Conservation (phyloP, 2,113 vertebrate species). For the Odontesthes bonariensis region DNA sequence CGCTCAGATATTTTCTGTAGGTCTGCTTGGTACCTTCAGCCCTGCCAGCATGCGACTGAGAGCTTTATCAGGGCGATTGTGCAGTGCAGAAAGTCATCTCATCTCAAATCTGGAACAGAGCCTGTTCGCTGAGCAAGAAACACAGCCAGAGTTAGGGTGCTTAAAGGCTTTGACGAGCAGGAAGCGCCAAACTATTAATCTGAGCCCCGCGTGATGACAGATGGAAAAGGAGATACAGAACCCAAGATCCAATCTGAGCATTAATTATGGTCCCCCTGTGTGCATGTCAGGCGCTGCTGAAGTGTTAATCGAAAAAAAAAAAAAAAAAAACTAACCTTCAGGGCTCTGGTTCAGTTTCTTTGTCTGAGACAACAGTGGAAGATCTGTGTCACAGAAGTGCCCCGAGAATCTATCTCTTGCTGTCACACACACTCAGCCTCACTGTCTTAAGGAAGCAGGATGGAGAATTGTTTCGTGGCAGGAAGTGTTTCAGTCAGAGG, state of each 20-base stretch:
- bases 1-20: conserved; percentile 45
- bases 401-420: conserved; percentile 51
- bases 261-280: conserved; percentile 59
- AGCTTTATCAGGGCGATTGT: conserved; percentile 60
- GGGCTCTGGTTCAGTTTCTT: conserved; percentile 47
- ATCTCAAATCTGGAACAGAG: conserved; percentile 67
- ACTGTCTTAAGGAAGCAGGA: conserved; percentile 24
- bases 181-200: conserved; percentile 76
- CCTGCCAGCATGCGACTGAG: conserved; percentile 3
- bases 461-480: conserved; percentile 27
- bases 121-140: conserved; percentile 41
- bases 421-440: conserved; percentile 32
- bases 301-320: conserved; percentile 50
- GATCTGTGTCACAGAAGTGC: conserved; percentile 71
- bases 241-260: conserved; percentile 69
- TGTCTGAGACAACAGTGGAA: conserved; percentile 55
- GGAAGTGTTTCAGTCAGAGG: conserved; percentile 8
- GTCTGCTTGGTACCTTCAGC: conserved; percentile 53
- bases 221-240: conserved; percentile 77
- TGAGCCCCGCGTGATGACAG: conserved; percentile 64
- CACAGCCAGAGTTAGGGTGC: conserved; percentile 61
- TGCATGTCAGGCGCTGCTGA: conserved; percentile 35
- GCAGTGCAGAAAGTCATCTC: conserved; percentile 58
- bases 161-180: conserved; percentile 66
- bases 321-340: conserved; percentile 18